Evolutionary conservation across 2,888 invertebrate genomes (phyloP).

Genomic region (Sclerodermus sp.): DNA sequence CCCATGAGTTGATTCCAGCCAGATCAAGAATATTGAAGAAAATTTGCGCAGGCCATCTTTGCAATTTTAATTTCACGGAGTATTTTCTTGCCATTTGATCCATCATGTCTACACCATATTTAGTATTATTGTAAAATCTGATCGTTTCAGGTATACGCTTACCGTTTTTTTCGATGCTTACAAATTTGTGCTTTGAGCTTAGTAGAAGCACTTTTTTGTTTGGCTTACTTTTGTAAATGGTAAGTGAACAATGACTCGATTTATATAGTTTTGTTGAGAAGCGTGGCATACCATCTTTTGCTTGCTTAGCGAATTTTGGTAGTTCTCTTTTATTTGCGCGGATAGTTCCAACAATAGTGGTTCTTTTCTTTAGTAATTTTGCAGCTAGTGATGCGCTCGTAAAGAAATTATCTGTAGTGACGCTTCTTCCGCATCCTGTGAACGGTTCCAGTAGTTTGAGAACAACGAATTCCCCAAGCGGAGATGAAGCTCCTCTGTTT

Average conservation of each 20-base stretch:
- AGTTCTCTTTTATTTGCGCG: constrained; percentile 17
- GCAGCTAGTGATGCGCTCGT: neutral
- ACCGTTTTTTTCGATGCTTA: neutral
- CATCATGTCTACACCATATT: constrained; percentile 11
- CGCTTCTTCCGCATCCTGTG: neutral
- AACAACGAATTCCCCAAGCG: neutral
- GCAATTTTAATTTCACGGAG: neutral
- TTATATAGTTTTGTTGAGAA: neutral
- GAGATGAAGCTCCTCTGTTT: constrained; percentile 24
- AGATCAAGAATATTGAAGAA: neutral
- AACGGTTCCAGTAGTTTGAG: neutral
- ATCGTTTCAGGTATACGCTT: constrained; percentile 6
- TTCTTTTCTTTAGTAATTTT: constrained; percentile 23
- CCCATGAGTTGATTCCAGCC: neutral
- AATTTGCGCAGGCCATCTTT: neutral
- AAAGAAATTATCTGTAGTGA: neutral
- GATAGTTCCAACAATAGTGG: constrained; percentile 30
- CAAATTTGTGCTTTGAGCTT: neutral
- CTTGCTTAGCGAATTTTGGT: neutral
- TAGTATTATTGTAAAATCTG: constrained; percentile 10
- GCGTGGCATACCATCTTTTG: neutral
- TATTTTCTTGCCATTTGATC: constrained; percentile 3
- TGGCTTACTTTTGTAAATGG: neutral
- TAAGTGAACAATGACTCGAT: neutral
- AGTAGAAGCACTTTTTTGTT: neutral